phyloP scores from a whole-genome alignment of 2,797 vertebrate species.

The Fringilla coelebs region DNA sequence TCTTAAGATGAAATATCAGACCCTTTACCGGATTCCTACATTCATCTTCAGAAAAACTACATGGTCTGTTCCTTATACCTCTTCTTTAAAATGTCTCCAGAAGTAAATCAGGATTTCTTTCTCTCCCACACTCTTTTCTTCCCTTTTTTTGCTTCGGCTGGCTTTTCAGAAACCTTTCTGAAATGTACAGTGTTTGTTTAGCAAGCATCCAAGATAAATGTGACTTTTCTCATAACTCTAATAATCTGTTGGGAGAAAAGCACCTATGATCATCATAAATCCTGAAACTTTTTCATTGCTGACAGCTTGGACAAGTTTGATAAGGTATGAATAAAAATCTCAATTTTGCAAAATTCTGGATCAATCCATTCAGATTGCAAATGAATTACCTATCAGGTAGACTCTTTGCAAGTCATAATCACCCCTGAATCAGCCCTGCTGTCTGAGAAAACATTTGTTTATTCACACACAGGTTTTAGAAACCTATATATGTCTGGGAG shows the following conservation, averaged over 20 bases:
- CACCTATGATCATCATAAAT: neutral
- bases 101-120: neutral
- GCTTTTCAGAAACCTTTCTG: neutral
- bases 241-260: neutral
- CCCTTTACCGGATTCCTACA: neutral
- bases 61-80: neutral
- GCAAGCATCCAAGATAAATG: neutral
- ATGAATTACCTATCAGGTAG: neutral
- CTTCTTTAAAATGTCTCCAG: neutral
- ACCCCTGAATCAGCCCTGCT: neutral
- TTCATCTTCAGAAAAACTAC: neutral
- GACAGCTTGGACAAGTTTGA: neutral
- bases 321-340: neutral
- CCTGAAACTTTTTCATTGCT: neutral
- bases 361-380: neutral
- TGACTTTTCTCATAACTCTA: neutral
- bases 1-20: neutral
- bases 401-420: neutral
- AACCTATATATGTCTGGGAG: neutral
- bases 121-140: fast-evolving
- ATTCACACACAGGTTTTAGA: neutral
- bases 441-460: neutral
- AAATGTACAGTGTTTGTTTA: neutral
- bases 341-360: neutral
- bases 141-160: neutral